A percentile compares a stretch with the other conserved stretches of the same genome.
Evolutionary conservation across 2,797 vertebrate genomes (phyloP).

Genomic region (Galago senegalensis): DNA sequence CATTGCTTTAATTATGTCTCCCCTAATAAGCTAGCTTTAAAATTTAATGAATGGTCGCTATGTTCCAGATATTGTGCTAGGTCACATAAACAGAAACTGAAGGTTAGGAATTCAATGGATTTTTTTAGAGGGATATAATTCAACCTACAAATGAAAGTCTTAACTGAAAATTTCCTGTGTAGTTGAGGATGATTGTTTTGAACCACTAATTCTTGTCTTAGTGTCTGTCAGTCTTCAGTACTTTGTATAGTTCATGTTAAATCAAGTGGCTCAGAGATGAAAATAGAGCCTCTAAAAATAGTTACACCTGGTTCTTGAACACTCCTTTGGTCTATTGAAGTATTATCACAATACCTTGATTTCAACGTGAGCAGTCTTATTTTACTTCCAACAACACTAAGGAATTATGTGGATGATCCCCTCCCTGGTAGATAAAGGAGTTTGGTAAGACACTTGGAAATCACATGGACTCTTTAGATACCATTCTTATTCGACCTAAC

Average conservation of each 20-base stretch:
- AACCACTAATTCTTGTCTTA: neutral
- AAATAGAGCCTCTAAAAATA: neutral
- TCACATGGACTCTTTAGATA: neutral
- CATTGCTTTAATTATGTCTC: neutral
- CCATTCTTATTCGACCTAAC: neutral
- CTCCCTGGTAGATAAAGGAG: neutral
- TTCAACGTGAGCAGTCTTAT: neutral
- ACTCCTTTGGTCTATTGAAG: neutral
- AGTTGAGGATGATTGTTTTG: neutral
- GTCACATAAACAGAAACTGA: neutral
- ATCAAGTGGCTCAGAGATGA: neutral
- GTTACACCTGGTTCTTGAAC: neutral
- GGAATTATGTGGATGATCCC: neutral
- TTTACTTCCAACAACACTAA: neutral
- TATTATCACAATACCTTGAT: neutral
- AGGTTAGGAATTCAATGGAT: neutral
- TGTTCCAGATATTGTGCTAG: neutral
- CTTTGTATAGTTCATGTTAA: neutral
- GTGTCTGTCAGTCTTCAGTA: neutral
- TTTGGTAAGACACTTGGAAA: neutral
- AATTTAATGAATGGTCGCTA: neutral
- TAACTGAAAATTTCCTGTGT: neutral
- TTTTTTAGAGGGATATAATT: neutral
- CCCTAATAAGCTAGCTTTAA: constrained; percentile 1
- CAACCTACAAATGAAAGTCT: neutral